These are phyloP conservation scores for Eristalis intricaria DNA, from an alignment of 2,888 invertebrate species.

Conservation along the genomic window DNA sequence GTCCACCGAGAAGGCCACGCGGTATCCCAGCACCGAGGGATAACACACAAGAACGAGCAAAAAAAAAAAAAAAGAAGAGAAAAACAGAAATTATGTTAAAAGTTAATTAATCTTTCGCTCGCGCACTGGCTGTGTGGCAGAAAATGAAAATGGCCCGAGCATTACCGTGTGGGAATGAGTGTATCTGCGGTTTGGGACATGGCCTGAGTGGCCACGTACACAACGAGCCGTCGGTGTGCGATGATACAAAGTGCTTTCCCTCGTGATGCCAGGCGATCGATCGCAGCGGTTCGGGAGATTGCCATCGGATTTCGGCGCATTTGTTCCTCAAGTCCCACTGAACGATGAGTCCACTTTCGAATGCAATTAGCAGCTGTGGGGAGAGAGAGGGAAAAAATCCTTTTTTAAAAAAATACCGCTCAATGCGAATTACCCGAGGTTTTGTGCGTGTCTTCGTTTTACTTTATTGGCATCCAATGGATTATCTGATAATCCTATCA, in stretches of 20 bases:
- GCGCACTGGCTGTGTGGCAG: not conserved
- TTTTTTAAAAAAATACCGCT: slow-evolving; percentile 43
- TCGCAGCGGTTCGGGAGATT: slow-evolving; percentile 88
- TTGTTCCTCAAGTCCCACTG: slow-evolving; percentile 97
- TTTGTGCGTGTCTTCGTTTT: slow-evolving; percentile 75
- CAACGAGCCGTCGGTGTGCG: slow-evolving; percentile 97
- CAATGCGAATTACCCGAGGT: slow-evolving; percentile 45
- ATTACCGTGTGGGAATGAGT: slow-evolving; percentile 96
- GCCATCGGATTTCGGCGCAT: slow-evolving; percentile 92
- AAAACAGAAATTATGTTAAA: slow-evolving; percentile 49
- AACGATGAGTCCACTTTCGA: slow-evolving; percentile 95
- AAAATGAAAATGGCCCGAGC: slow-evolving; percentile 29
- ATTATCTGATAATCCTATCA: slow-evolving; percentile 98
- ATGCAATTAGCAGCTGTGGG: slow-evolving; percentile 95
- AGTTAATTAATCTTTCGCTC: slow-evolving; percentile 59
- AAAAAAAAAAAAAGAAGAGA: not conserved
- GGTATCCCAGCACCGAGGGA: not conserved
- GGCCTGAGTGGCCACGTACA: slow-evolving; percentile 94
- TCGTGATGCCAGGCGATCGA: slow-evolving; percentile 98
- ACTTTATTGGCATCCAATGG: slow-evolving; percentile 98
- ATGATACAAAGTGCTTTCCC: slow-evolving; percentile 98
- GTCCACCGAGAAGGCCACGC: not conserved
- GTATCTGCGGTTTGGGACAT: slow-evolving; percentile 89
- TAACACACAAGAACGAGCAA: too few relatives aligned
- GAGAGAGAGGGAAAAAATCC: slow-evolving; percentile 30